These are phyloP conservation scores for Diorhabda carinulata DNA, from an alignment of 1,140 invertebrate species.

Conservation along the genomic window DNA sequence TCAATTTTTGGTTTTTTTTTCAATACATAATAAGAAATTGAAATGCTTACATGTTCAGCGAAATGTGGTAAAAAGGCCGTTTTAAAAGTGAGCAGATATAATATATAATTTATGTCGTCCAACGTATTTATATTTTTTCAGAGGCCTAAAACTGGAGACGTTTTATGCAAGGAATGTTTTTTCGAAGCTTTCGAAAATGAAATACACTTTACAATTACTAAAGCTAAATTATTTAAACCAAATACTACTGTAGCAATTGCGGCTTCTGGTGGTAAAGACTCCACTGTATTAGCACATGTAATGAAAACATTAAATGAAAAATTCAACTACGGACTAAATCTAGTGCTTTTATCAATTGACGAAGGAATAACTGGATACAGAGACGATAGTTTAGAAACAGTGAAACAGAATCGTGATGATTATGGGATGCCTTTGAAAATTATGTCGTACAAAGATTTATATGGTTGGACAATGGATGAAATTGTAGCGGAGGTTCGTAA, in stretches of 20 bases:
- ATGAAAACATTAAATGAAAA: conserved; percentile 89
- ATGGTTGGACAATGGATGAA: conserved; percentile 99
- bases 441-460: conserved; percentile 95
- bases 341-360: conserved; percentile 94
- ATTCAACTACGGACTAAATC: conserved; percentile 86
- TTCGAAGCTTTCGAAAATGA: conserved; percentile 93
- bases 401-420: conserved; percentile 89
- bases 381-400: conserved; percentile 97
- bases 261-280: conserved; percentile 98
- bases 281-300: conserved; percentile 91
- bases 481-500: conserved; percentile 76
- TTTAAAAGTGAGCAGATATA: conserved; percentile 57
- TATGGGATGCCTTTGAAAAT: conserved; percentile 94
- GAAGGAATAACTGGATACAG: conserved; percentile 98
- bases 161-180: conserved; percentile 94
- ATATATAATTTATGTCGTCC: conserved; percentile 1
- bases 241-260: conserved; percentile 92
- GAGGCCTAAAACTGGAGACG: conserved; percentile 87
- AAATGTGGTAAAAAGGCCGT: conserved; percentile 69
- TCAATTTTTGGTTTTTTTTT: background rate
- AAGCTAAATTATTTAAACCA: conserved; percentile 77
- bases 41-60: conserved; percentile 63
- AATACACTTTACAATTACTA: conserved; percentile 89
- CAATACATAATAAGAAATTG: background rate
- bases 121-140: conserved; percentile 48